Evolutionary conservation across 1,140 invertebrate species (phyloP).

Genomic region (Ceratina australensis): DNA sequence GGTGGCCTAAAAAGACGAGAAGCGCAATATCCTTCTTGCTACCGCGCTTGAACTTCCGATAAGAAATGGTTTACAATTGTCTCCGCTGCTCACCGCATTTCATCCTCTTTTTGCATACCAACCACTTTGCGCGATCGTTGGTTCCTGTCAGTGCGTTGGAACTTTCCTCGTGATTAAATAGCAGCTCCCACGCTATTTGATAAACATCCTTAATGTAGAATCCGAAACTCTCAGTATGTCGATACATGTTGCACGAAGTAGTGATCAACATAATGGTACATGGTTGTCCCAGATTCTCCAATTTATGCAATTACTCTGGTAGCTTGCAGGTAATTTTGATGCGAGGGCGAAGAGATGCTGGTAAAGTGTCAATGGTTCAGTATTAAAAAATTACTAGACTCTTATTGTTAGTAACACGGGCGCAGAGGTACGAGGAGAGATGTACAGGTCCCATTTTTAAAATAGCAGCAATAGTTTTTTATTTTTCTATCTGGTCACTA

Average conservation of each 20-base stretch:
- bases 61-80: constrained; percentile 34
- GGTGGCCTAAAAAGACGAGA: constrained; percentile 11
- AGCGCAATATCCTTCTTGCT: constrained; percentile 57
- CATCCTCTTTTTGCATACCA: not conserved
- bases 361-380: not conserved
- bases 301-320: not conserved
- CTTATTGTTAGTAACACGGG: not conserved
- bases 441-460: constrained; percentile 13
- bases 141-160: constrained; percentile 6
- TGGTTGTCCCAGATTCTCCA: not conserved
- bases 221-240: no score
- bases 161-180: not conserved
- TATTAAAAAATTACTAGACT: not conserved
- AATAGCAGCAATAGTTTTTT: no score
- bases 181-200: no score
- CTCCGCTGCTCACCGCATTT: constrained; percentile 31
- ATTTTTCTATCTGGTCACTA: no score
- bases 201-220: no score
- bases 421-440: not conserved
- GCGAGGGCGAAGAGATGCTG: not conserved
- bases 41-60: constrained; percentile 47
- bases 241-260: no score
- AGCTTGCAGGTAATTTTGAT: not conserved
- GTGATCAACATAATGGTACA: not conserved
- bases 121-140: not conserved